These are phyloP conservation scores for Colostygia pectinataria DNA, from an alignment of 2,888 invertebrate species.

Conservation along the genomic window DNA sequence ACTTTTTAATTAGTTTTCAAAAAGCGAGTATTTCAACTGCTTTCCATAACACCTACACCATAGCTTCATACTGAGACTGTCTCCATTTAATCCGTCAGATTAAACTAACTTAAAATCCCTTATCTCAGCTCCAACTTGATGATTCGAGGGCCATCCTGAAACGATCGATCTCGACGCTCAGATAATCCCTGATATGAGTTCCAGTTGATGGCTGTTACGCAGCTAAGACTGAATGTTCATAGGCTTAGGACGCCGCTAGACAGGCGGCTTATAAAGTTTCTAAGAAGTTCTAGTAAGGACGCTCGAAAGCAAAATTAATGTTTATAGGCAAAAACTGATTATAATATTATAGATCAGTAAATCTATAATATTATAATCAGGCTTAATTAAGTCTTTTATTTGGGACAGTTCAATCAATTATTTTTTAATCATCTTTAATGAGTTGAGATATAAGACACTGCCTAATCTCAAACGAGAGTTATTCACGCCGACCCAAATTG, in stretches of 20 bases:
- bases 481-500: too few relatives aligned
- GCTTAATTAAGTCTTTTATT: too few relatives aligned
- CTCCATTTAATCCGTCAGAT: slow-evolving; percentile 22
- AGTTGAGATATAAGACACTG: too few relatives aligned
- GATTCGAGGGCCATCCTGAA: slow-evolving; percentile 42
- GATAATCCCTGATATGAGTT: slow-evolving; percentile 65
- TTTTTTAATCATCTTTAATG: too few relatives aligned
- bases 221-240: slow-evolving; percentile 1
- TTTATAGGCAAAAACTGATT: too few relatives aligned
- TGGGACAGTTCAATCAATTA: too few relatives aligned
- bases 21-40: too few relatives aligned
- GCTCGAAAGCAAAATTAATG: too few relatives aligned
- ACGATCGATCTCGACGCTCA: slow-evolving; percentile 42
- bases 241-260: slow-evolving; percentile 1
- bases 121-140: slow-evolving; percentile 45
- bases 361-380: too few relatives aligned
- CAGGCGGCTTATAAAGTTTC: neutral
- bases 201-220: slow-evolving; percentile 44
- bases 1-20: too few relatives aligned
- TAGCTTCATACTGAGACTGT: slow-evolving; percentile 1
- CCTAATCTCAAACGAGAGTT: too few relatives aligned
- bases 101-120: slow-evolving; percentile 42
- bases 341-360: too few relatives aligned
- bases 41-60: neutral
- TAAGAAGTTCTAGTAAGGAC: neutral